These are phyloP conservation scores for Macaria notata DNA, from an alignment of 2,888 invertebrate species.

Conservation along the genomic window DNA sequence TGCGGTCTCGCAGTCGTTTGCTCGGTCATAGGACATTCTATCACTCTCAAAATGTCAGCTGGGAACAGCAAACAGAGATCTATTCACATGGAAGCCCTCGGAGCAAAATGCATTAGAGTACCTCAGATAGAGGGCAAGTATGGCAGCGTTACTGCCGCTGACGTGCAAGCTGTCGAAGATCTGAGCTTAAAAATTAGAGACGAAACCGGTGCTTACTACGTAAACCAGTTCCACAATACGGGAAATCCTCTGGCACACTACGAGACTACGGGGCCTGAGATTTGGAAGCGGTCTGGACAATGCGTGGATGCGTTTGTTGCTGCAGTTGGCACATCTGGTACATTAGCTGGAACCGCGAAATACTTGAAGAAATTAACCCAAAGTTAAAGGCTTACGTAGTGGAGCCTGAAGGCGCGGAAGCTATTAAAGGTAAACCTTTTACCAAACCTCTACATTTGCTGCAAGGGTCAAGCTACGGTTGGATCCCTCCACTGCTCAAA, in stretches of 20 bases:
- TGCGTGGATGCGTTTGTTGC: constrained; percentile 68
- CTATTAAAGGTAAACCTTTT: constrained; percentile 63
- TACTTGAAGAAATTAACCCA: constrained; percentile 66
- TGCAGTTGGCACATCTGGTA: constrained; percentile 69
- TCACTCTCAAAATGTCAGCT: constrained; percentile 71
- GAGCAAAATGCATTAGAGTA: constrained; percentile 65
- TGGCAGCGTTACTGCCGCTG: constrained; percentile 67
- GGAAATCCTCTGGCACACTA: constrained; percentile 64
- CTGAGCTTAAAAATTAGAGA: constrained; percentile 55
- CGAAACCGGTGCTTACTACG: constrained; percentile 63
- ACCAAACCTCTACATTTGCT: constrained; percentile 72
- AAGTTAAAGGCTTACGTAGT: constrained; percentile 60
- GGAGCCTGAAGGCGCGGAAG: constrained; percentile 67
- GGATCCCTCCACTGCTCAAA: constrained; percentile 64
- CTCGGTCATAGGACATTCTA: constrained; percentile 65
- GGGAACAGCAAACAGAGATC: constrained; percentile 73
- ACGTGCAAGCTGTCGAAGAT: constrained; percentile 63
- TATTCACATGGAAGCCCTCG: constrained; percentile 73
- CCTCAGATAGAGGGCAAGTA: constrained; percentile 73
- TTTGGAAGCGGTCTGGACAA: constrained; percentile 73
- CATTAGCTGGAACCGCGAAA: constrained; percentile 63
- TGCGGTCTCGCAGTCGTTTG: constrained; percentile 74
- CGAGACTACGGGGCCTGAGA: constrained; percentile 68
- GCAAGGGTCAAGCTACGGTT: constrained; percentile 74
- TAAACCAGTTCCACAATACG: constrained; percentile 67